Conservation (phyloP, 2,797 vertebrate genomes). For the Lepilemur ruficaudatus region DNA sequence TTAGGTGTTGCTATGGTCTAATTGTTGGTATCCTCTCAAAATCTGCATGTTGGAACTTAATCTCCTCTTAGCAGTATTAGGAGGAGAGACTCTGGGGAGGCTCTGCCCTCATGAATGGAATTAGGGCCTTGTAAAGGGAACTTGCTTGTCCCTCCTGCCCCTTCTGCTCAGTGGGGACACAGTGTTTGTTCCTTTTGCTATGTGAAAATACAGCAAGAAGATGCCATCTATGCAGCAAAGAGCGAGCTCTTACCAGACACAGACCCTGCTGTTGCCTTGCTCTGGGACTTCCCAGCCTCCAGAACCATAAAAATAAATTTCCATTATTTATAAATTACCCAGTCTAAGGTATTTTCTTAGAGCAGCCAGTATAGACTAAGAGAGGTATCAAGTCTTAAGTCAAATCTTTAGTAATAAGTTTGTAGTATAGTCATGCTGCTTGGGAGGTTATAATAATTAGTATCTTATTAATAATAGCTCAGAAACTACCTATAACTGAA, state of each 20-base stretch:
- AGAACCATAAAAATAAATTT: background rate
- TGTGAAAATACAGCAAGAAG: background rate
- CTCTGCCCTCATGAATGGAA: background rate
- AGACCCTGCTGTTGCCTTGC: background rate
- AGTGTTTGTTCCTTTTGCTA: background rate
- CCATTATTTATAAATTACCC: background rate
- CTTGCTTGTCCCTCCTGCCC: background rate
- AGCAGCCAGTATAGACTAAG: background rate
- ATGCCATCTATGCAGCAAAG: background rate
- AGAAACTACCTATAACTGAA: background rate
- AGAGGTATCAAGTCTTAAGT: background rate
- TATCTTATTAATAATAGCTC: background rate
- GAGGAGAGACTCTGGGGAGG: background rate
- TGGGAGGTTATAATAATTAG: background rate
- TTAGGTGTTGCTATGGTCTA: background rate
- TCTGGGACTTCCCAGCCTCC: background rate
- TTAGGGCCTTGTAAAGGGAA: background rate
- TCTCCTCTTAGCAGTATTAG: background rate
- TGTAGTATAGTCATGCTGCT: background rate
- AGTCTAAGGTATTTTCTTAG: background rate
- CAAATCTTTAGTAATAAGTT: background rate
- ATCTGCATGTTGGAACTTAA: background rate
- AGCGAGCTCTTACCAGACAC: accelerated
- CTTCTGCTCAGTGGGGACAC: background rate
- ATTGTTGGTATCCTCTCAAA: background rate